Base-by-base conservation (phyloP, 2,113 vertebrate genomes). In the Centrocercus urophasianus region DNA sequence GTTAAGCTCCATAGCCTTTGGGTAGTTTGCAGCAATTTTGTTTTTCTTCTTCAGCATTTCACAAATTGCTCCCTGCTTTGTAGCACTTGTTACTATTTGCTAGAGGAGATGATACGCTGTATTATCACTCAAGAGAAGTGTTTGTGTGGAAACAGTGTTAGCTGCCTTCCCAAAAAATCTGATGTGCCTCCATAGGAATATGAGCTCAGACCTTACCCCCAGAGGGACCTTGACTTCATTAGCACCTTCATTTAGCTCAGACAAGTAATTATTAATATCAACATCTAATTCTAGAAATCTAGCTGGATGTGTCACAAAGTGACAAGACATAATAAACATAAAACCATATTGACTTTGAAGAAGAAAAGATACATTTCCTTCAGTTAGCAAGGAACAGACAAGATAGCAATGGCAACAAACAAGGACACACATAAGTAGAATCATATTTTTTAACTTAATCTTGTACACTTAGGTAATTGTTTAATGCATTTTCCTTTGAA, bases 201-300 rank as follows among this genome's bases (percentile, higher is more conserved):
- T 65, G 93, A 93, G 45, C 64, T 24, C 45, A 83, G 43, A 86
- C 75, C 42, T 72, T 48, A 83, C 4, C n/a, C 89, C 93, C 69
- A 67, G 45, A 91, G 87, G 76, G 47, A 9, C 78, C 43, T 65
- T 78, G 93, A 88, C 94, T 96, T 95, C 79, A 95, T 96, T 96
- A 95, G 85, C 95, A 92, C 79, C 91, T 95, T 91, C 85, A 78
- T 97, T 93, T 94, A 95, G 69, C 60, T 86, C 87, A 95, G 79
- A 86, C 72, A 89, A 91, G 93, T 93, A 92, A 93, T 96, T 96
- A 93, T 91, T 93, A 95, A 88, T 93, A 94, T 77, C 87, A 94
- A 83, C 93, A 92, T 70, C 84, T 59, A 95, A 24, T 89, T 97
- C 89, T 81, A 95, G 87, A 88, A 88, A 83, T 86, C 50, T 95